These are phyloP conservation scores for Phallusia fumigata DNA, from an alignment of 23 tunicate genomes.

Conservation along the genomic window DNA sequence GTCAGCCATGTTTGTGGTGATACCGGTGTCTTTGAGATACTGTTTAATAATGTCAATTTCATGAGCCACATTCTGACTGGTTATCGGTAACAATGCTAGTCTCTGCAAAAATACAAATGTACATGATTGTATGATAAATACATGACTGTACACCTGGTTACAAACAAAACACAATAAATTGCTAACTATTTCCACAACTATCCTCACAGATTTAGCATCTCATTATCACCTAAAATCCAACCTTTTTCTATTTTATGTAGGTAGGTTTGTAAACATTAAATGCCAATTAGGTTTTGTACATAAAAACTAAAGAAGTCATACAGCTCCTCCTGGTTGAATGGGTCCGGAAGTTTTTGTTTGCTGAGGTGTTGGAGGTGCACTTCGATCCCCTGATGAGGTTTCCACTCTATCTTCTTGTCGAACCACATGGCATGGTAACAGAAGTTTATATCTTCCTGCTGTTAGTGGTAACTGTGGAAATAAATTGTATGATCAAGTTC, in stretches of 20 bases:
- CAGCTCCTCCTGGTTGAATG: background rate
- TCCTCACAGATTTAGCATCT: too few relatives aligned
- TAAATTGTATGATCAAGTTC: too few relatives aligned
- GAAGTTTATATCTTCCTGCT: background rate
- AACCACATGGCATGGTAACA: background rate
- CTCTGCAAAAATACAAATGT: constrained; percentile 10
- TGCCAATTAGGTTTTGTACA: too few relatives aligned
- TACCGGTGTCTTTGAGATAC: constrained; percentile 49
- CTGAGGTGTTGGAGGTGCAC: background rate
- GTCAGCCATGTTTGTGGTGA: constrained; percentile 32
- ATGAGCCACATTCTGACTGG: constrained; percentile 33
- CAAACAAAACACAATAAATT: too few relatives aligned
- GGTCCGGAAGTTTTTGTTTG: background rate
- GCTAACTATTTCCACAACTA: too few relatives aligned
- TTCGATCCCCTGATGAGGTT: background rate
- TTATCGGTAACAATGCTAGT: constrained; percentile 11
- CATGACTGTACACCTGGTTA: too few relatives aligned
- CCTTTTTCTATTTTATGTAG: too few relatives aligned
- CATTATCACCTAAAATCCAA: too few relatives aligned
- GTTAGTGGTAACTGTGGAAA: background rate
- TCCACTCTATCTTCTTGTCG: background rate
- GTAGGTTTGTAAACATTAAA: too few relatives aligned
- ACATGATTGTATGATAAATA: too few relatives aligned
- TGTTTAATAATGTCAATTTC: constrained; percentile 45
- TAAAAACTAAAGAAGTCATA: too few relatives aligned